These are phyloP conservation scores for Copsychus sechellarum DNA, from an alignment of 2,113 vertebrate species.

Conservation along the genomic window DNA sequence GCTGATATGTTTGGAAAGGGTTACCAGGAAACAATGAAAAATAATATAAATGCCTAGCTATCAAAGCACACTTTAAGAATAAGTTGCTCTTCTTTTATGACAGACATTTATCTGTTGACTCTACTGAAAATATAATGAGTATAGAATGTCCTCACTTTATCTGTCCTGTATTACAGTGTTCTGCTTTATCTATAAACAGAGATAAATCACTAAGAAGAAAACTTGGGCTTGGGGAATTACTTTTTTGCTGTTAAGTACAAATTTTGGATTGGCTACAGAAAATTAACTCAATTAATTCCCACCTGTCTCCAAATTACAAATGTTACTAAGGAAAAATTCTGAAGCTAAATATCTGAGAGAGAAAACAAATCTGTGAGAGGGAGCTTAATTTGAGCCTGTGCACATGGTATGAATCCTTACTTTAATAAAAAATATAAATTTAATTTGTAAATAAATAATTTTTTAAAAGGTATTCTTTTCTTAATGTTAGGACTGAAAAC, in stretches of 20 bases:
- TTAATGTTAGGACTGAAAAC: not conserved
- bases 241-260: not conserved
- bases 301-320: not conserved
- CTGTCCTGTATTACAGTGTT: not conserved
- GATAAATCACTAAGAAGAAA: not conserved
- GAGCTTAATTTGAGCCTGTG: not conserved
- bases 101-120: not conserved
- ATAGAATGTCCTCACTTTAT: conserved; percentile 32
- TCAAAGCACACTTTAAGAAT: not conserved
- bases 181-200: conserved; percentile 41
- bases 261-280: not conserved
- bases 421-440: not conserved
- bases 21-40: conserved; percentile 2
- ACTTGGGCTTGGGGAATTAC: not conserved
- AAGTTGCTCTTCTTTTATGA: conserved; percentile 11
- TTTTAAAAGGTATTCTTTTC: accelerated
- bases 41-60: not conserved
- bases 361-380: not conserved
- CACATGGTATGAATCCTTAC: not conserved
- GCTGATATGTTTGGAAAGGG: not conserved
- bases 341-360: not conserved
- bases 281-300: not conserved
- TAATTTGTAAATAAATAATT: not conserved
- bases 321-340: not conserved
- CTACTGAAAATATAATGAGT: not conserved